Conservation (phyloP, 2,797 vertebrate species). For the Sebastolobus altivelis region DNA sequence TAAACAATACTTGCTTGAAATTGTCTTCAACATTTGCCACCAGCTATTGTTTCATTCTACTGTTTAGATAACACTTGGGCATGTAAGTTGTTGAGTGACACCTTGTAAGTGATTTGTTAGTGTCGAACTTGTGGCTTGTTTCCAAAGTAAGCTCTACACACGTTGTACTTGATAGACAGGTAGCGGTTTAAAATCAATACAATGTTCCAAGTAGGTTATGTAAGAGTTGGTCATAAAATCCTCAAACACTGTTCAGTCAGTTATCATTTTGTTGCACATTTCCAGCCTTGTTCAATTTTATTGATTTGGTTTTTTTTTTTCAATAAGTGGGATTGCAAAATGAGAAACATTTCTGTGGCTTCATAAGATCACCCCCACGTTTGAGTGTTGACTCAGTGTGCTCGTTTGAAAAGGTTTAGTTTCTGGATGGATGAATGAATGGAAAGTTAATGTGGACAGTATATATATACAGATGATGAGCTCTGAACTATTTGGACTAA, state of each 20-base stretch:
- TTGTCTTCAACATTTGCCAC: neutral
- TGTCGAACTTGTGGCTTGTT: constrained; percentile 8
- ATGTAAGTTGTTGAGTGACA: neutral
- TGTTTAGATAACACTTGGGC: neutral
- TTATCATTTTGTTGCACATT: constrained; percentile 4
- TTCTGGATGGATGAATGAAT: constrained; percentile 20
- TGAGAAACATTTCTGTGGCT: neutral
- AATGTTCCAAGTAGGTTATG: constrained; percentile 26
- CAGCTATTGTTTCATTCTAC: neutral
- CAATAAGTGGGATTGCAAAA: neutral
- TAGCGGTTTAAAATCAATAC: constrained; percentile 4
- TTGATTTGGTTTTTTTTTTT: neutral
- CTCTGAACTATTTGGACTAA: neutral
- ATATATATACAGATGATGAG: neutral
- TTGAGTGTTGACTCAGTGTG: neutral
- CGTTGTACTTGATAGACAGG: neutral
- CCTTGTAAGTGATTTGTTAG: constrained; percentile 3
- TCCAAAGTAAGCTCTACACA: neutral
- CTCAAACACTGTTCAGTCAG: neutral
- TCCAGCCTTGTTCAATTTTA: constrained; percentile 7
- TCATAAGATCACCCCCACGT: neutral
- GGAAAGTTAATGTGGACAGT: constrained; percentile 14
- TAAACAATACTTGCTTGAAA: neutral
- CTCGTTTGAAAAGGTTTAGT: neutral
- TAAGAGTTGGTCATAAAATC: constrained; percentile 46